A percentile compares a stretch with the other conserved stretches of the same genome.
Conservation (phyloP, 2,888 invertebrate species). For the Megalurothrips usitatus region DNA sequence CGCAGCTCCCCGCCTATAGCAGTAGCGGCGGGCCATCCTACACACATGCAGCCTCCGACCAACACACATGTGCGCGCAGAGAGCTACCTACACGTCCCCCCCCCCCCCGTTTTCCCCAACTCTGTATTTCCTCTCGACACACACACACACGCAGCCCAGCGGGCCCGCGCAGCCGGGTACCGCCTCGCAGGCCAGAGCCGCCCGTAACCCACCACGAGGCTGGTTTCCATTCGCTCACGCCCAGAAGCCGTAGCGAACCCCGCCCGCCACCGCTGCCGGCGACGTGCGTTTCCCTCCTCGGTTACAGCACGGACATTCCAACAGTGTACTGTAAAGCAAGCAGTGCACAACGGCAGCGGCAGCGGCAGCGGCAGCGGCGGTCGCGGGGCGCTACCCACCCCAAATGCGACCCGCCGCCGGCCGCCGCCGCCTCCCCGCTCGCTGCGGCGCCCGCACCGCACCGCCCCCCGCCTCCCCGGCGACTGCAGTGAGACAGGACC, state of each 20-base stretch:
- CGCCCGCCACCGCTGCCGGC: too few species aligned
- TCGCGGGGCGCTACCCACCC: neutral
- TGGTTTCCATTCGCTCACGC: too few species aligned
- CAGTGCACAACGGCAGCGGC: neutral
- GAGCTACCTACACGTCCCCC: neutral
- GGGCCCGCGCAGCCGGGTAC: neutral
- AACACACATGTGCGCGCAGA: neutral
- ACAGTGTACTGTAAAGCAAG: too few species aligned
- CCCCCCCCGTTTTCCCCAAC: neutral
- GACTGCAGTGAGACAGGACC: conserved; percentile 13
- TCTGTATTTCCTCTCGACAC: neutral
- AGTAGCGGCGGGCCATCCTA: neutral
- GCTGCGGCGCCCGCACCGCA: neutral
- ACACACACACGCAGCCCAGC: neutral
- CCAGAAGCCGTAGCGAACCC: too few species aligned
- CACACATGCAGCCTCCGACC: neutral
- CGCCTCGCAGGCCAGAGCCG: too few species aligned
- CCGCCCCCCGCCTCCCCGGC: neutral
- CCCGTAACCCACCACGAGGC: too few species aligned
- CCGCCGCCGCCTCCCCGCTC: too few species aligned
- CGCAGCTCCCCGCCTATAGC: too few species aligned
- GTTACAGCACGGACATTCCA: too few species aligned
- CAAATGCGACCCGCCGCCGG: neutral
- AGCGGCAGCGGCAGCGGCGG: neutral
- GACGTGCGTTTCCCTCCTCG: too few species aligned